Conservation (phyloP, 2,797 vertebrate species). For the Hyperoplus lanceolatus region DNA sequence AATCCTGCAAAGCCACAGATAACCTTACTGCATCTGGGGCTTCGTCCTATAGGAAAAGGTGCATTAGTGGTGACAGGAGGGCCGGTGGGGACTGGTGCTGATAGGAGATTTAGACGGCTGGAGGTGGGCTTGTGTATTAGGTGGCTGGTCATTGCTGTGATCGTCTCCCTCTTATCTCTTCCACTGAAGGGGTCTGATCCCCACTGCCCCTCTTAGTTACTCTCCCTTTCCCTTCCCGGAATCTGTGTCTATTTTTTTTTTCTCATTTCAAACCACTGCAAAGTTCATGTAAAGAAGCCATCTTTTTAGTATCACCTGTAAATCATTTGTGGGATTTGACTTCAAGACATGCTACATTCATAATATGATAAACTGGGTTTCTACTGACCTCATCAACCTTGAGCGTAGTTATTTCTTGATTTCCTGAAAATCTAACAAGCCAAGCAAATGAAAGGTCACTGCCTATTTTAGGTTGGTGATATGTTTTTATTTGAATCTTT, state of each 20-base stretch:
- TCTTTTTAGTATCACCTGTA: slow-evolving; percentile 63
- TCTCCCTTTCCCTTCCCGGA: slow-evolving; percentile 81
- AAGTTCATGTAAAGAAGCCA: slow-evolving; percentile 54
- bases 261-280: slow-evolving; percentile 38
- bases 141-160: slow-evolving; percentile 84
- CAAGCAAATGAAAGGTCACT: slow-evolving; percentile 40
- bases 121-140: slow-evolving; percentile 85
- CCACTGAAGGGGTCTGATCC: slow-evolving; percentile 75
- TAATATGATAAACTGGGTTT: slow-evolving; percentile 56
- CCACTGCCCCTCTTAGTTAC: slow-evolving; percentile 60
- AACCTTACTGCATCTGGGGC: slow-evolving; percentile 83
- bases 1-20: slow-evolving; percentile 83
- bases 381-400: slow-evolving; percentile 64
- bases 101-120: slow-evolving; percentile 81
- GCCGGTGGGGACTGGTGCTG: slow-evolving; percentile 79
- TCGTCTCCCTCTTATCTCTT: slow-evolving; percentile 85
- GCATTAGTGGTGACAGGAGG: slow-evolving; percentile 89
- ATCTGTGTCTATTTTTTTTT: slow-evolving; percentile 71
- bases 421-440: slow-evolving; percentile 38
- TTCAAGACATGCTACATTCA: slow-evolving; percentile 63
- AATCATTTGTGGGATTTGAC: slow-evolving; percentile 66
- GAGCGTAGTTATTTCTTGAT: slow-evolving; percentile 39
- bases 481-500: background rate
- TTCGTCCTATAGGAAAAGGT: slow-evolving; percentile 82
- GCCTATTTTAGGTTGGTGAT: slow-evolving; percentile 22